Evolutionary conservation across 2,113 vertebrate genomes (phyloP).

Genomic region (Phrynosoma blainvillii): DNA sequence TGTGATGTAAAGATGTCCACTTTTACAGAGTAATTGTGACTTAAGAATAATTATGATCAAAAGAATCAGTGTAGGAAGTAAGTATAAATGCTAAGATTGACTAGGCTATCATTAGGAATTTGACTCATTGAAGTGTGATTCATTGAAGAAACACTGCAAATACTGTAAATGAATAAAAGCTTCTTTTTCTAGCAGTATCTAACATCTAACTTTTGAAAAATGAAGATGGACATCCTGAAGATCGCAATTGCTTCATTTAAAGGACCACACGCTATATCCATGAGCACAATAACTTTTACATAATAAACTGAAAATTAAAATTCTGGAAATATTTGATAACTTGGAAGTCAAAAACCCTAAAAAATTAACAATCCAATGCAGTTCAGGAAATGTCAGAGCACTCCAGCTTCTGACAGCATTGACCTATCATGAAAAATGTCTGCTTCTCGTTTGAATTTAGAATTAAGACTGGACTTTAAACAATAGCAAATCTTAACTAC

Average conservation of each 20-base stretch:
- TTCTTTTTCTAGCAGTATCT: background rate
- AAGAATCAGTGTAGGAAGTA: conserved; percentile 15
- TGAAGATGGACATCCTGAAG: background rate
- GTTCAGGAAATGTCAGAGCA: too few species aligned
- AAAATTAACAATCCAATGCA: background rate
- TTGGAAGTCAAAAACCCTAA: background rate
- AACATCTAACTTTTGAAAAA: background rate
- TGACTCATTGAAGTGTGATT: conserved; percentile 13
- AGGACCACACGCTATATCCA: background rate
- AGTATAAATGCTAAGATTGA: background rate
- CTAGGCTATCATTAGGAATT: background rate
- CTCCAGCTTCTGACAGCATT: too few species aligned
- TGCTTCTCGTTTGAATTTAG: background rate
- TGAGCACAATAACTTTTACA: background rate
- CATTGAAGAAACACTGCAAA: background rate
- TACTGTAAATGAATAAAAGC: background rate
- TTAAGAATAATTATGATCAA: background rate
- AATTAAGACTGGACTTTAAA: background rate
- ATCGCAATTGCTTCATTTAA: background rate
- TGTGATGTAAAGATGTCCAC: background rate
- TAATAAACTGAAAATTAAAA: background rate
- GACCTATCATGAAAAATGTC: background rate
- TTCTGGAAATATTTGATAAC: background rate
- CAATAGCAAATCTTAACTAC: background rate
- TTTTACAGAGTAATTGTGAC: background rate